phyloP scores from a whole-genome alignment of 1,140 invertebrate species.

The Hyposmocoma kahamanoa region DNA sequence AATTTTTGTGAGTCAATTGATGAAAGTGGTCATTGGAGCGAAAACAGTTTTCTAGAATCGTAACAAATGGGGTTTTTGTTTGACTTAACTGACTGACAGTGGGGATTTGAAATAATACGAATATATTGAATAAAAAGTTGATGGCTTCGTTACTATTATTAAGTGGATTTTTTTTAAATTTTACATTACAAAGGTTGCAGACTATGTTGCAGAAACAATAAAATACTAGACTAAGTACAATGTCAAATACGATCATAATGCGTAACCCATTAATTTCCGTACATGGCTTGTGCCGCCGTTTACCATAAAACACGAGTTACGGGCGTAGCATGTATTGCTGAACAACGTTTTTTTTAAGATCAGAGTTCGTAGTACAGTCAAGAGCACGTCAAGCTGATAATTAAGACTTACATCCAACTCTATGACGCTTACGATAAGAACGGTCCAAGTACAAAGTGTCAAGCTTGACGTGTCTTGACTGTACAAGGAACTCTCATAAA shows the following conservation, averaged over 20 bases:
- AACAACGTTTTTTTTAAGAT: no score
- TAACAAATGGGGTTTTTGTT: not conserved
- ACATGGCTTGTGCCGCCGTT: conserved; percentile 1
- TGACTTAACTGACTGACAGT: not conserved
- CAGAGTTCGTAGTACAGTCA: no score
- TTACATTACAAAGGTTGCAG: not conserved
- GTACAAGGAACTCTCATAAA: no score
- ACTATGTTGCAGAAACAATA: no score
- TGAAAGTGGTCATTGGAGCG: not conserved
- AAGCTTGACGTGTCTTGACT: no score
- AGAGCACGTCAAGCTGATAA: no score
- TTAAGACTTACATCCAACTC: no score
- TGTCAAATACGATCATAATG: conserved; percentile 8
- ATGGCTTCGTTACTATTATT: not conserved
- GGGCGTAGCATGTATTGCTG: no score
- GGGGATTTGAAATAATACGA: no score
- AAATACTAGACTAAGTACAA: not conserved
- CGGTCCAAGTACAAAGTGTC: no score
- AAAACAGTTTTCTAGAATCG: not conserved
- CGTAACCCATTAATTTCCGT: conserved; percentile 6
- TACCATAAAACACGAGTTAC: conserved; percentile 1
- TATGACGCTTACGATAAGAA: no score
- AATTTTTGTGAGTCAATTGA: not conserved
- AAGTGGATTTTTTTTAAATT: no score
- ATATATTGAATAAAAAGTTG: not conserved